phyloP scores from a whole-genome alignment of 2,113 vertebrate genomes.

The Bolborhynchus lineola region DNA sequence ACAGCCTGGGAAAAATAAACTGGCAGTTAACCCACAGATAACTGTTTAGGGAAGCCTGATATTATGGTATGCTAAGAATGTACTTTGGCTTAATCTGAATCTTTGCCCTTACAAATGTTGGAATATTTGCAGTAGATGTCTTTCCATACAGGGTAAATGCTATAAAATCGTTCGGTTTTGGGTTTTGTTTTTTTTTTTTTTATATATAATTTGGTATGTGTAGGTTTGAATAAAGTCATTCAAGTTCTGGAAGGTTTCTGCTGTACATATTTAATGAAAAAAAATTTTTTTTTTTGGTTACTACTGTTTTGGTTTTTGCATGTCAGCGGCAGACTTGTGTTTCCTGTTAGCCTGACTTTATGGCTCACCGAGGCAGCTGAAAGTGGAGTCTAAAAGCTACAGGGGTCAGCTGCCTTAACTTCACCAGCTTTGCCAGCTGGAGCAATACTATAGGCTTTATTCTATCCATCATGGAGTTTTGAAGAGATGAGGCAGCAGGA shows the following conservation, averaged over 20 bases:
- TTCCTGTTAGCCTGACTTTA: not conserved
- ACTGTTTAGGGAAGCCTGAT: not conserved
- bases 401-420: not conserved
- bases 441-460: not conserved
- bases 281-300: not conserved
- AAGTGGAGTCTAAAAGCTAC: not conserved
- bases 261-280: not conserved
- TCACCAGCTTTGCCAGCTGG: not conserved
- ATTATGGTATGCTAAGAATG: not conserved
- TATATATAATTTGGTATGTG: not conserved
- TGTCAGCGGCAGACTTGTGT: not conserved
- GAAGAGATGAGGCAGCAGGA: not conserved
- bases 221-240: not conserved
- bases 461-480: not conserved
- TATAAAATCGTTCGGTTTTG: not conserved
- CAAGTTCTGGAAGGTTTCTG: not conserved
- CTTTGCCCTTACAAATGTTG: not conserved
- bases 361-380: fast-evolving
- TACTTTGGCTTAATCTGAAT: not conserved
- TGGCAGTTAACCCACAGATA: not conserved
- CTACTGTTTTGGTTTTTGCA: not conserved
- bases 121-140: not conserved
- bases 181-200: not conserved
- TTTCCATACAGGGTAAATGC: not conserved
- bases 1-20: not conserved